phyloP scores from a whole-genome alignment of 2,888 invertebrate species.

The Sesia apiformis region DNA sequence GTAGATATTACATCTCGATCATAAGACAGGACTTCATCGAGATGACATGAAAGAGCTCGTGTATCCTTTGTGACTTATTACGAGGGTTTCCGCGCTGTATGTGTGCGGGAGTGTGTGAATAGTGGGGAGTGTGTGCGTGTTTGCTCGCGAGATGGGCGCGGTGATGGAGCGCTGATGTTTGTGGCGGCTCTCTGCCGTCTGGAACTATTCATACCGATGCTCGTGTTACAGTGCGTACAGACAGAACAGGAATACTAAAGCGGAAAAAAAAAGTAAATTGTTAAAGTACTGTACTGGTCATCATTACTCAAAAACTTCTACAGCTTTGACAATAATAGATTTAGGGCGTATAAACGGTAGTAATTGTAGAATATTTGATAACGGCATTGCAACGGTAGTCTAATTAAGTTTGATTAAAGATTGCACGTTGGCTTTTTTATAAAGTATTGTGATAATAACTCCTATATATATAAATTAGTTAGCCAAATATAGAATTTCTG shows the following conservation, averaged over 20 bases:
- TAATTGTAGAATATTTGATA: too few species aligned
- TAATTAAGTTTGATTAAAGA: too few species aligned
- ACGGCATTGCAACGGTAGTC: too few species aligned
- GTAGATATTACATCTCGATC: too few species aligned
- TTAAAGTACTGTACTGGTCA: background rate
- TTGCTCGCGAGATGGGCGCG: constrained; percentile 54
- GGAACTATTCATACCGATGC: constrained; percentile 50
- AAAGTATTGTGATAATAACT: too few species aligned
- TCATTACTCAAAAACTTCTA: background rate
- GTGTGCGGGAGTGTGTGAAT: constrained; percentile 8
- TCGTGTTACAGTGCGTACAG: constrained; percentile 10
- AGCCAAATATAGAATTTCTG: too few species aligned
- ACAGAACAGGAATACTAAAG: background rate
- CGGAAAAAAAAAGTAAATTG: background rate
- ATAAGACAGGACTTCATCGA: too few species aligned
- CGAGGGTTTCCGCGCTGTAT: background rate
- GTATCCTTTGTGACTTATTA: background rate
- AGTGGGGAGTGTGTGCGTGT: constrained; percentile 26
- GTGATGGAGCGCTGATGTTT: constrained; percentile 51
- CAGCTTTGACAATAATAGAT: too few species aligned
- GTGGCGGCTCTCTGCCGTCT: constrained; percentile 40
- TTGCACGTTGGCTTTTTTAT: too few species aligned
- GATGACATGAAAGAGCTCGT: constrained; percentile 3
- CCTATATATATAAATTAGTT: too few species aligned
- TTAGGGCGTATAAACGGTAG: too few species aligned